A percentile compares a stretch with the other conserved stretches of the same genome.
Evolutionary conservation across 1,140 invertebrate genomes (phyloP).

Genomic region (Drosophila sulfurigaster): DNA sequence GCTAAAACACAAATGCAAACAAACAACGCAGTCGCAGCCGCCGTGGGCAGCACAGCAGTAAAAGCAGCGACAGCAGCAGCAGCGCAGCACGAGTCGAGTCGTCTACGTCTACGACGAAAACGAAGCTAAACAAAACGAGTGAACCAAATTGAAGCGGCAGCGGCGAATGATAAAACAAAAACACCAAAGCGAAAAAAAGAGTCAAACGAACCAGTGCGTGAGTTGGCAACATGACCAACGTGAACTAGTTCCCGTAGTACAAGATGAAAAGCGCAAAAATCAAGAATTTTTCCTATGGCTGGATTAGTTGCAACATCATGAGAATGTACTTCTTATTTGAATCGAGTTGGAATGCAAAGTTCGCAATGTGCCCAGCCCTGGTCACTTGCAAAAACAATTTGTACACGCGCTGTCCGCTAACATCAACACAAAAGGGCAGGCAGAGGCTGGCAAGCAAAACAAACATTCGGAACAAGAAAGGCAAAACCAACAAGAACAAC

Average conservation of each 20-base stretch:
- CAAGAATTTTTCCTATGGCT: background rate
- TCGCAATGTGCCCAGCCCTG: conserved; percentile 53
- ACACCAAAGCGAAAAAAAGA: conserved; percentile 46
- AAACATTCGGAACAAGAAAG: conserved; percentile 44
- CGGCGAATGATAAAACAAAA: conserved; percentile 70
- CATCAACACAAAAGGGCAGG: conserved; percentile 34
- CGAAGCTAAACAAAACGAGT: conserved; percentile 65
- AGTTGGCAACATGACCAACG: conserved; percentile 20
- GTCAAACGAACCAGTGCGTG: conserved; percentile 32
- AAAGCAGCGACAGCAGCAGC: conserved; percentile 37
- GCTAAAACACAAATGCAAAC: conserved; percentile 79
- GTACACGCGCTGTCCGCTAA: conserved; percentile 42
- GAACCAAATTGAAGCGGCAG: conserved; percentile 71
- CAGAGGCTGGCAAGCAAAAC: conserved; percentile 39
- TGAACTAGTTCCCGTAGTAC: conserved; percentile 51
- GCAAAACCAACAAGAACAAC: conserved; percentile 24
- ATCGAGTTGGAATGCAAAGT: background rate
- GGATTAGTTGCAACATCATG: background rate
- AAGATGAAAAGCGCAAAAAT: background rate
- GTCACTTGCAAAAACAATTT: conserved; percentile 63
- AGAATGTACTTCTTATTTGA: conserved; percentile 11
- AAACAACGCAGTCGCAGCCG: conserved; percentile 63
- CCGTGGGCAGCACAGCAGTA: conserved; percentile 37
- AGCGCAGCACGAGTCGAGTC: conserved; percentile 32
- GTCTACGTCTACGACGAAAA: conserved; percentile 54